Evolutionary conservation across 2,797 vertebrate species (phyloP), one percentile per base, ranked within the genome.

Genomic region (Streptopelia turtur): DNA sequence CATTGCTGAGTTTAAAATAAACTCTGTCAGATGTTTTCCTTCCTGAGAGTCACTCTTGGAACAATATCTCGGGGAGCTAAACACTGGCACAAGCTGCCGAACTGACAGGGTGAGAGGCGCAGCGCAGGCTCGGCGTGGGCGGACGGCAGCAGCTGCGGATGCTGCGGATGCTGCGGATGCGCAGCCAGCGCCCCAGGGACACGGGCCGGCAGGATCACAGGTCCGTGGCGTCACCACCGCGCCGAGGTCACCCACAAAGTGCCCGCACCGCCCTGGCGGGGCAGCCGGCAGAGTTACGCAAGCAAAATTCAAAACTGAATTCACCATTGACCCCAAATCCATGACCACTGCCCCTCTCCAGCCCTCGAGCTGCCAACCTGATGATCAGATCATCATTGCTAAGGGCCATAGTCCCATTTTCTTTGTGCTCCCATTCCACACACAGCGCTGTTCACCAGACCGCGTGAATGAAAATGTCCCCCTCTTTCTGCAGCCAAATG

Each of bases 1-100:
- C 60, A 64, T n/a, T 69, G 72, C 72, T 33, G 93, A 89, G 81
- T 91, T 94, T 94, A 91, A 37, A 37, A 41, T 91, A 89, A 93
- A 89, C 84, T 90, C 87, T 69, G 63, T 89, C 87, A 89, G 90
- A 91, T 80, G 84, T 93, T 95, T 89, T 86, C 33, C 94, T 91
- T 89, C 94, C 91, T 79, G 72, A 89, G 57, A 89, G 81, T 89
- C 91, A 83, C 47, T 79, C 88, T 93, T 91, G 89, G 88, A 95
- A 86, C 88, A 89, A 86, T 71, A 86, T 91, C 79, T 84, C 3
- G 0, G 77, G 43, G 81, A 91, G 70, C 72, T 83, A 25, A 89
- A 70, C 0, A 17, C 43, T 91, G 85, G 88, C 82, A 79, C 68
- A 52, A 85, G 91, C 84, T 95, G 84, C 56, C 2, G 0, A 78